phyloP scores from a whole-genome alignment of 2,113 vertebrate genomes.

The Burhinus bistriatus region DNA sequence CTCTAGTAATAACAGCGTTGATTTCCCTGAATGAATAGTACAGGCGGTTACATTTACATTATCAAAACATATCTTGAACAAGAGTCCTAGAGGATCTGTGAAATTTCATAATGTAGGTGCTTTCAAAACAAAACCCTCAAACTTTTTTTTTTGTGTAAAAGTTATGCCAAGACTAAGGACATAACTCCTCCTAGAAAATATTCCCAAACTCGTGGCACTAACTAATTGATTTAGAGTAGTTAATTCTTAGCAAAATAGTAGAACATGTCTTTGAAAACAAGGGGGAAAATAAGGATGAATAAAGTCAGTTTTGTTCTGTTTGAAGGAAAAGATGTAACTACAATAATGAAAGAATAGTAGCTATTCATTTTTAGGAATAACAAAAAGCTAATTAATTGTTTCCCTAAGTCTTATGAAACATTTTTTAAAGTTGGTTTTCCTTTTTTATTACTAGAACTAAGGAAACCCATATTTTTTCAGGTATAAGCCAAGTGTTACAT shows the following conservation, averaged over 20 bases:
- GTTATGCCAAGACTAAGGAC: background rate
- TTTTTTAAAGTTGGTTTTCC: background rate
- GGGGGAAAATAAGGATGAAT: background rate
- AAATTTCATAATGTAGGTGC: background rate
- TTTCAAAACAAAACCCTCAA: background rate
- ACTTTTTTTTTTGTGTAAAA: background rate
- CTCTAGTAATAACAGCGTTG: constrained; percentile 46
- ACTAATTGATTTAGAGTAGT: background rate
- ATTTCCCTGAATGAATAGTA: constrained; percentile 34
- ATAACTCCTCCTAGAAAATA: background rate
- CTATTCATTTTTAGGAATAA: background rate
- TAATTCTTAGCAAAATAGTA: background rate
- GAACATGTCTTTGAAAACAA: background rate
- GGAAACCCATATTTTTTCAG: background rate
- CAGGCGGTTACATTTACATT: constrained; percentile 4
- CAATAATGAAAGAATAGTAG: background rate
- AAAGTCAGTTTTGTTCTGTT: background rate
- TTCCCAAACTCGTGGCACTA: background rate
- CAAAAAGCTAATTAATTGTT: background rate
- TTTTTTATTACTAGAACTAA: background rate
- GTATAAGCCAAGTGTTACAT: background rate
- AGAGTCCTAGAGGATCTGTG: constrained; percentile 25
- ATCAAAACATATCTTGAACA: constrained; percentile 56
- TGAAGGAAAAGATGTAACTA: background rate
- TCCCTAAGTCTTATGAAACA: background rate